A percentile compares a stretch with the other conserved stretches of the same genome.
phyloP scores from a whole-genome alignment of 2,888 invertebrate species.

The Rhingia rostrata region DNA sequence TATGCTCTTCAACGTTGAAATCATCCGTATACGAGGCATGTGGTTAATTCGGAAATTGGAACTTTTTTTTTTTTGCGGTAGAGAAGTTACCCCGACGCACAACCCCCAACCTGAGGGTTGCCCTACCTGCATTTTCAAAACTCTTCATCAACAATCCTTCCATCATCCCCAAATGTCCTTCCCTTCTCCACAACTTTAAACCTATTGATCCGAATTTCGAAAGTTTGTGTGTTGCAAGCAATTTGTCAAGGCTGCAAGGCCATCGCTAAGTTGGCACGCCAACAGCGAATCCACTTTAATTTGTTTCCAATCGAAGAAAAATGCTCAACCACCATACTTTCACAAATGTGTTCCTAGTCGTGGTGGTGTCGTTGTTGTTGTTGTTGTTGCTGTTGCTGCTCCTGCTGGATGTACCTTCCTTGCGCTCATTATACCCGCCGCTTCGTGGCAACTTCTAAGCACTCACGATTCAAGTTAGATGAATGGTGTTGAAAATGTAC shows the following conservation, averaged over 20 bases:
- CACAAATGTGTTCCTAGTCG: background rate
- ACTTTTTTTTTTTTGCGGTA: no score
- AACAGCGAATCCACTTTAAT: background rate
- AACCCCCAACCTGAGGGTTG: no score
- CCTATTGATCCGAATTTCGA: background rate
- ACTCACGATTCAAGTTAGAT: constrained; percentile 7
- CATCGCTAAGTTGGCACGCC: background rate
- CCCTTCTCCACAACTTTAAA: background rate
- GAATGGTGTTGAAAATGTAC: constrained; percentile 61
- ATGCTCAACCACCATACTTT: constrained; percentile 1
- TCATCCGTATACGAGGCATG: no score
- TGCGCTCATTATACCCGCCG: background rate
- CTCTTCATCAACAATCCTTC: background rate
- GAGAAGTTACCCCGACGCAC: no score
- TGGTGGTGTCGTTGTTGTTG: background rate
- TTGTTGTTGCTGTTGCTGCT: background rate
- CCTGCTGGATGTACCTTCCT: background rate
- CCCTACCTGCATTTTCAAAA: background rate
- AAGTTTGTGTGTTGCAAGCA: background rate
- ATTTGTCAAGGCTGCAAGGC: background rate
- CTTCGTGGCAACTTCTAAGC: background rate
- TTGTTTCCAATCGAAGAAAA: background rate
- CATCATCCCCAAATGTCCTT: background rate
- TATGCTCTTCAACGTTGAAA: no score
- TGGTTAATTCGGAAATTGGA: no score